Evolutionary conservation across 2,113 vertebrate genomes (phyloP).

Genomic region (Microcebus tavaratra): DNA sequence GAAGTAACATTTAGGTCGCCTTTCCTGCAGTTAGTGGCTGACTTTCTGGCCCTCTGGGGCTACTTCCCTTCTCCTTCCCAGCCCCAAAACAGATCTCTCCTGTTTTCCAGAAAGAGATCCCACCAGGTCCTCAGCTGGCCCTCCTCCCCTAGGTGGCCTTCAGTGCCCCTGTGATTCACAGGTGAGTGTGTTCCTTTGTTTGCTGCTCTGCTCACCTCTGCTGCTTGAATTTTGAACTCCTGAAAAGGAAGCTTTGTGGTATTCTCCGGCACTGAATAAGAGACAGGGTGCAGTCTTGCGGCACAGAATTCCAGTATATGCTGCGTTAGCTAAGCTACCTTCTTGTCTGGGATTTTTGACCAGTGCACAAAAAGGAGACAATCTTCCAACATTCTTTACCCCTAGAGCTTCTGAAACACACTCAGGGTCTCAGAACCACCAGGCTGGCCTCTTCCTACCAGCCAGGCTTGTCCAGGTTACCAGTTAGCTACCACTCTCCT

Average conservation of each 20-base stretch:
- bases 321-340: background rate
- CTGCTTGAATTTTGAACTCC: constrained; percentile 17
- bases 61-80: background rate
- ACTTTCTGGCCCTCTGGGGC: background rate
- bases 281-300: background rate
- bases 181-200: background rate
- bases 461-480: background rate
- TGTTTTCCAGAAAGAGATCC: background rate
- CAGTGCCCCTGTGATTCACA: background rate
- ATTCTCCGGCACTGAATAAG: background rate
- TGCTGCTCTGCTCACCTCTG: background rate
- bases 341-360: background rate
- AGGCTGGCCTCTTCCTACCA: background rate
- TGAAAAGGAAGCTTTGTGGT: constrained; percentile 3
- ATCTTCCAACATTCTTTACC: background rate
- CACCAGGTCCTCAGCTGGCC: too few relatives aligned
- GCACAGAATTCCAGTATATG: background rate
- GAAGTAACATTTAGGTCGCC: background rate
- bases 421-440: background rate
- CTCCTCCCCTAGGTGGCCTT: background rate
- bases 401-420: background rate
- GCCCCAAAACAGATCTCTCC: background rate
- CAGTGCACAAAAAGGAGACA: background rate
- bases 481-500: background rate
- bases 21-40: background rate